These are phyloP conservation scores for Phragmatobia fuliginosa DNA, from an alignment of 2,888 invertebrate genomes.

Conservation along the genomic window DNA sequence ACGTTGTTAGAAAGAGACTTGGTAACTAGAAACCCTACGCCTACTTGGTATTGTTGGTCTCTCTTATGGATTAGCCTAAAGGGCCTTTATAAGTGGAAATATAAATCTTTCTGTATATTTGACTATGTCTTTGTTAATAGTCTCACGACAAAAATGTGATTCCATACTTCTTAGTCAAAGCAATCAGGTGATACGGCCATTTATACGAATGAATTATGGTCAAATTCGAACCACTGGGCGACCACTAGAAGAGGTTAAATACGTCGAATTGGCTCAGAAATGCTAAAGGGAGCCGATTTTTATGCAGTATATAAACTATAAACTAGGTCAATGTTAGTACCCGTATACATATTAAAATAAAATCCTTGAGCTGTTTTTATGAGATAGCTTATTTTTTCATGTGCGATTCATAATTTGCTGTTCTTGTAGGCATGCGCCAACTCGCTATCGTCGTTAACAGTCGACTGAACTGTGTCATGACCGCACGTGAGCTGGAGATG, in stretches of 20 bases:
- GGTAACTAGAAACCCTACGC: no score
- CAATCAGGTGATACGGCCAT: neutral
- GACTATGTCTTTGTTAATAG: neutral
- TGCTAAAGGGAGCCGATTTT: neutral
- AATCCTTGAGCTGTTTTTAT: slow-evolving; percentile 9
- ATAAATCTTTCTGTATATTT: neutral
- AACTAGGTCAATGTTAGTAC: slow-evolving; percentile 17
- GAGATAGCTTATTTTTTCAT: neutral
- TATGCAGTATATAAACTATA: neutral
- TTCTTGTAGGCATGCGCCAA: no score
- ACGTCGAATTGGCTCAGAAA: neutral
- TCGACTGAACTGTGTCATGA: no score
- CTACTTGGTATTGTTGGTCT: no score
- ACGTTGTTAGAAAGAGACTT: no score
- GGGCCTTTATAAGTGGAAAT: neutral
- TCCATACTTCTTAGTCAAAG: neutral
- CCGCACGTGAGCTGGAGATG: no score
- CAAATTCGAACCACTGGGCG: no score
- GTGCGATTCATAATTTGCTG: neutral
- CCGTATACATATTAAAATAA: slow-evolving; percentile 9
- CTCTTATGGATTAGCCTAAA: neutral
- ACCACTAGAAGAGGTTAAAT: no score
- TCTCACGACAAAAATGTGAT: neutral
- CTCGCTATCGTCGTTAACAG: no score
- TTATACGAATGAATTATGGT: no score